These are phyloP conservation scores for Zosterops japonicus DNA, from an alignment of 2,113 vertebrate genomes.

Conservation along the genomic window DNA sequence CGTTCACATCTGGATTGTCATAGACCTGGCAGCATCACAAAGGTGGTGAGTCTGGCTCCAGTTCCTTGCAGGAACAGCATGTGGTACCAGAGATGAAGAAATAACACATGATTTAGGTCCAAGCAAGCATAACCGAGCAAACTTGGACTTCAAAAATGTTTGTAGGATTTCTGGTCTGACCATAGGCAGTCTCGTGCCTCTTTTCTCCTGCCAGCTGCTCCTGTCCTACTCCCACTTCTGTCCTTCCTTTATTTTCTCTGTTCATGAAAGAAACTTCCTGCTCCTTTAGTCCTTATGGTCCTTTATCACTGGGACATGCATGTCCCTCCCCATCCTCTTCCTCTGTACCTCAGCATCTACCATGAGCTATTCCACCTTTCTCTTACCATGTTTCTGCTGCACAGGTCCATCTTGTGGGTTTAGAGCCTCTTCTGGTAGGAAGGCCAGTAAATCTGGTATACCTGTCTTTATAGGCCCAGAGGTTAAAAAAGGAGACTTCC, in stretches of 20 bases:
- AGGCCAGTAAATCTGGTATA: not conserved
- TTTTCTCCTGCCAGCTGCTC: not conserved
- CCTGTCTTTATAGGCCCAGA: not conserved
- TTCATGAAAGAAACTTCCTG: not conserved
- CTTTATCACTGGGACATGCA: not conserved
- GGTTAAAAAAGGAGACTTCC: not conserved
- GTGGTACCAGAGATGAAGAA: not conserved
- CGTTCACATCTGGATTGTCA: fast-evolving
- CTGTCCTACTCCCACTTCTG: not conserved
- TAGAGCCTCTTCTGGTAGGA: not conserved
- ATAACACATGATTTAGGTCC: not conserved
- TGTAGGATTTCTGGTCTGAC: not conserved
- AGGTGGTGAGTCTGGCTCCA: not conserved
- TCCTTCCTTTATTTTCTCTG: not conserved
- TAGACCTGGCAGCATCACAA: not conserved
- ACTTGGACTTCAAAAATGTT: not conserved
- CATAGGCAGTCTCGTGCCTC: not conserved
- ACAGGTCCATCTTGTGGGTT: not conserved
- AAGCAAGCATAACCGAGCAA: not conserved
- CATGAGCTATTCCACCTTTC: not conserved
- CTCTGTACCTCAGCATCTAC: not conserved
- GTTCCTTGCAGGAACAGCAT: not conserved
- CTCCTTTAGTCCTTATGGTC: not conserved
- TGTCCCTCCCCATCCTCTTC: not conserved
- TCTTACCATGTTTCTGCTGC: not conserved